A percentile compares a stretch with the other conserved stretches of the same genome.
Evolutionary conservation across 2,113 vertebrate genomes (phyloP).

Genomic region (Myodes glareolus): DNA sequence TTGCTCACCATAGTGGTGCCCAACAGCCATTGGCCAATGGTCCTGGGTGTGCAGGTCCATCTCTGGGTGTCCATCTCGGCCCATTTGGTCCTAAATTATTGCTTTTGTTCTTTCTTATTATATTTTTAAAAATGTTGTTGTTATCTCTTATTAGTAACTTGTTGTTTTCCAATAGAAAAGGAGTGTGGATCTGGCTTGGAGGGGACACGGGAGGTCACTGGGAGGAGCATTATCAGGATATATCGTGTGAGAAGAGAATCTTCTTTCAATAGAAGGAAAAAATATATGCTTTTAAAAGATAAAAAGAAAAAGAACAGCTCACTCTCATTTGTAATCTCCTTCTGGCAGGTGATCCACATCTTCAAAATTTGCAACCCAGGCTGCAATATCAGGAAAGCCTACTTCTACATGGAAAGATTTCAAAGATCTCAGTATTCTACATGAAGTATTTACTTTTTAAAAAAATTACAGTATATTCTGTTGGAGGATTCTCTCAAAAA

Average conservation of each 20-base stretch:
- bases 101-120: background rate
- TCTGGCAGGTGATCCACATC: background rate
- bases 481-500: background rate
- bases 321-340: background rate
- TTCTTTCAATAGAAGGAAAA: background rate
- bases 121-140: background rate
- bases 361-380: background rate
- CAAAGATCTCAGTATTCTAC: constrained; percentile 50
- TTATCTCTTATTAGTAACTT: background rate
- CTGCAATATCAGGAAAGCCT: constrained; percentile 29
- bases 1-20: no score
- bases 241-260: background rate
- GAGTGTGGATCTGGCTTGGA: background rate
- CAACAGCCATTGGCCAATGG: no score
- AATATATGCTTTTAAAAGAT: background rate
- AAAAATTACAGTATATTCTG: background rate
- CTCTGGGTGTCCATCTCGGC: no score
- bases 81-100: no score
- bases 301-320: background rate
- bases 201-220: background rate
- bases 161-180: background rate
- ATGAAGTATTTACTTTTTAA: constrained; percentile 67
- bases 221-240: background rate
- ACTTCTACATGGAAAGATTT: background rate
- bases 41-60: no score